Evolutionary conservation across 2,113 vertebrate species (phyloP), one percentile per base, ranked within the genome.

Genomic region (Apteryx mantelli): DNA sequence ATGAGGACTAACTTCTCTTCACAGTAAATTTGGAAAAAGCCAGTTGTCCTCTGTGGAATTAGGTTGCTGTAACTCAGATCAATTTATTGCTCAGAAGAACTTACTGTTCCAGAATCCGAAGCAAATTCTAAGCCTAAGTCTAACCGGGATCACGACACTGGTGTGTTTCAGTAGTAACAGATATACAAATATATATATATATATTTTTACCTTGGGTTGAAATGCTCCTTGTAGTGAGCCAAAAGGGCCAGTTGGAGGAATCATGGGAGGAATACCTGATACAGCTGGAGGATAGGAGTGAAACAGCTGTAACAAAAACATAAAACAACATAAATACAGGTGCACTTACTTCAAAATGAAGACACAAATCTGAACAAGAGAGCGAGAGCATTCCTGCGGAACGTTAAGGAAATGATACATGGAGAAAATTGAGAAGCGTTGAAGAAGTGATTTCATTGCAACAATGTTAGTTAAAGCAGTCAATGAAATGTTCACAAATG

Each of bases 151-250:
- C 40, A 22, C 16, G 16, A 1, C 11, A 38, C 14, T 26, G 1
- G 15, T 1, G 26, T 0, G 5, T 10, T 2, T 19, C 28, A 82
- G 50, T 13, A 44, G 21, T 1, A 13, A n/a, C 2, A n/a, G 30
- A 34, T 4, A 10, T 0, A 69, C 10, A 71, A 17, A 13, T 3
- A 28, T 53, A 11, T 53, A 91, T 21, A 91, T 38, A 42, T 52
- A 13, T 34, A 22, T 52, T 5, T 22, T 98, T 98, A 99, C 99
- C 99, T 99, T 99, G 93, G 99, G 99, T 61, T 99, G 99, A 97
- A 99, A 99, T n/a, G 99, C 99, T 94, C 99, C 99, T 98, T 99
- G 99, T 44, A 99, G 98, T 1, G 99, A 99, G 94, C 99, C 99
- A 61, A 99, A 99, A 77, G 99, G 99, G 87, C 99, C 99, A 1